These are phyloP conservation scores for Sarcophaga rosellei DNA, from an alignment of 2,888 invertebrate species.

Conservation along the genomic window DNA sequence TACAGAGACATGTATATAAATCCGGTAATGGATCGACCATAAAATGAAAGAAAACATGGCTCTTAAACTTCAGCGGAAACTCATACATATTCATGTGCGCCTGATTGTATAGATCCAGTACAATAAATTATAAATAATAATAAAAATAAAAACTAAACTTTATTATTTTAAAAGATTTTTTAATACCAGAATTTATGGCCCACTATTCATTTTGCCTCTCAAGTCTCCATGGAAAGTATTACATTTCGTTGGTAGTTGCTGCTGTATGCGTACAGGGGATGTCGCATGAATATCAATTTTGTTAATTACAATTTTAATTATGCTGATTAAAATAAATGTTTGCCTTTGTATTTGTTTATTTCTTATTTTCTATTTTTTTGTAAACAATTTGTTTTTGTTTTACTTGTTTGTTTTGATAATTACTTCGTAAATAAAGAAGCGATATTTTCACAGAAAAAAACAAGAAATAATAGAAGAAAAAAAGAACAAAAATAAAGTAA, in stretches of 20 bases:
- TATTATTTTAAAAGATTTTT: too few species aligned
- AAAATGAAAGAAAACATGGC: too few species aligned
- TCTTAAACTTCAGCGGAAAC: too few species aligned
- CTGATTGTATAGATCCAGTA: too few species aligned
- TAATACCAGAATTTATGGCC: conserved; percentile 13
- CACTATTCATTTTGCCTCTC: conserved; percentile 38
- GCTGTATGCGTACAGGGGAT: conserved; percentile 7
- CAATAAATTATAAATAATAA: too few species aligned
- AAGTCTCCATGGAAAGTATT: conserved; percentile 1
- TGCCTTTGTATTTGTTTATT: conserved; percentile 18
- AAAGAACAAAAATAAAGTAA: conserved; percentile 4
- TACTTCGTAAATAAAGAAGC: conserved; percentile 58
- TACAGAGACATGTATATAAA: too few species aligned
- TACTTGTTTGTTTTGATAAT: conserved; percentile 54
- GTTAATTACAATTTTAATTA: conserved; percentile 59
- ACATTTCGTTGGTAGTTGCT: neutral
- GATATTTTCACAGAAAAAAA: conserved; percentile 17
- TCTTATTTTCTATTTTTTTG: conserved; percentile 19
- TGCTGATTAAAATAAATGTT: conserved; percentile 45
- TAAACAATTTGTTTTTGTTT: neutral
- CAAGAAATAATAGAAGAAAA: neutral
- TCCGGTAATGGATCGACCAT: too few species aligned
- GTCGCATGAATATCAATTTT: conserved; percentile 62
- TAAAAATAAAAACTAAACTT: too few species aligned
- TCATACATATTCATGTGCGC: too few species aligned